These are phyloP conservation scores for Drosophila pseudoananassae DNA, from an alignment of 1,140 invertebrate genomes.

Conservation along the genomic window DNA sequence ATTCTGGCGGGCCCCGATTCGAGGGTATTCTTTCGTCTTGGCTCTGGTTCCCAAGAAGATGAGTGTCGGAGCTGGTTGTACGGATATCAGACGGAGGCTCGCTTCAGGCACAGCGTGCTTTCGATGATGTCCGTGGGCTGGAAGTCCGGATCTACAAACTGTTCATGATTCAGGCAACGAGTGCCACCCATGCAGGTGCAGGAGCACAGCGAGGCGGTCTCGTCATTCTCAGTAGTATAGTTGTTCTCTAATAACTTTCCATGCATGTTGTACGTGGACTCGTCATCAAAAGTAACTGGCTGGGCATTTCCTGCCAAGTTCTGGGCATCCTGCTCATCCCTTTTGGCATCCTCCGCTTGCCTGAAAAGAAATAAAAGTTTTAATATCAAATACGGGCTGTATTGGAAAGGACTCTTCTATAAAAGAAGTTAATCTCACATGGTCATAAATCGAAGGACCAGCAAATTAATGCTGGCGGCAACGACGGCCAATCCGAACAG, in stretches of 20 bases:
- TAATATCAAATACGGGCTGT: neutral
- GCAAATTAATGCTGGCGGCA: constrained; percentile 98
- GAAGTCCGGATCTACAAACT: constrained; percentile 85
- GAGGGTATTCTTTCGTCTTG: neutral
- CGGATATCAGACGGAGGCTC: constrained; percentile 78
- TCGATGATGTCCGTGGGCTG: constrained; percentile 84
- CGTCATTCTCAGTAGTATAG: constrained; percentile 75
- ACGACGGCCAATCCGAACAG: constrained; percentile 98
- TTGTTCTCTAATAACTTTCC: constrained; percentile 76
- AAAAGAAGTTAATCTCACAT: constrained; percentile 87
- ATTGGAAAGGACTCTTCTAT: too few species aligned
- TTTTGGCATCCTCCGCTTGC: constrained; percentile 94
- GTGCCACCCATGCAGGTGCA: constrained; percentile 82
- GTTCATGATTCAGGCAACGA: constrained; percentile 84
- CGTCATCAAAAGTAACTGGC: constrained; percentile 71
- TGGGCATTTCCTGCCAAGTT: constrained; percentile 62
- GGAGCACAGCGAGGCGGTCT: constrained; percentile 80
- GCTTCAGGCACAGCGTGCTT: constrained; percentile 76
- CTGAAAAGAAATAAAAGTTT: constrained; percentile 73
- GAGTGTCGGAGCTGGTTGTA: constrained; percentile 24
- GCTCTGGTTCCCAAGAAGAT: constrained; percentile 13
- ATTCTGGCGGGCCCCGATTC: neutral
- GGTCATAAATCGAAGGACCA: constrained; percentile 99
- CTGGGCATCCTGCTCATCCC: constrained; percentile 93
- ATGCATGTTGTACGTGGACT: constrained; percentile 73